Base-by-base conservation (phyloP, 2,888 invertebrate genomes). In the Agonopterix arenella region DNA sequence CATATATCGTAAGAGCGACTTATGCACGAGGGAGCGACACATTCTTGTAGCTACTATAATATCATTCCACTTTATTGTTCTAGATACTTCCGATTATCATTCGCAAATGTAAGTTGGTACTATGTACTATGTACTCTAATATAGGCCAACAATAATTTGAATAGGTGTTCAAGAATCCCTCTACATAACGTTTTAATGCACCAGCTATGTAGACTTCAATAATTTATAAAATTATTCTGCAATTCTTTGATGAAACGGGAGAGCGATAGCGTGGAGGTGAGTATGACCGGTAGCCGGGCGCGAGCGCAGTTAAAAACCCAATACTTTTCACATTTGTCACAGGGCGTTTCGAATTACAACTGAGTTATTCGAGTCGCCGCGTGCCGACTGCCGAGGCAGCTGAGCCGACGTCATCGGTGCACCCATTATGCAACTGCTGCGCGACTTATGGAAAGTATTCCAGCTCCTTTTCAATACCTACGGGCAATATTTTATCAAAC, bases 301-400 rank as follows among this genome's bases (percentile, higher is more conserved):
- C 54, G 60, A 51, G 62, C 62, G 67, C 66, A 65, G 54, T 28
- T 72, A 71, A 76, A 63, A 75, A 65, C 61, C 66, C 73, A 75
- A 79, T 81, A 73, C 72, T 74, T 83, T 75, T 69, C 67, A 73
- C 73, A 81, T 84, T 84, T 83, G 81, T 82, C 80, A 83, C 78
- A 78, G 64, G 64, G 58, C 58, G 56, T 68, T 51, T 85, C 83
- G 64, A 57, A 70, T 85, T 83, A 77, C 84, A 75, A 53, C 62
- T 61, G 64, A 70, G 80, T 75, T 72, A 81, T 78, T 71, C 66
- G 78, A 81, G 66, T 56, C 68, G 53, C 73, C 74, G 77, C 73
- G 75, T 71, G 76, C 73, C 65, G 53, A 53, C 11, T 11, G 43
- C 11, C 43, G 43, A 41, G 62, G 65, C 76, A 71, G 68, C 72